Evolutionary conservation across 1,140 invertebrate genomes (phyloP), one percentile per base, ranked within the genome.

Genomic region (Vollenhovia emeryi): DNA sequence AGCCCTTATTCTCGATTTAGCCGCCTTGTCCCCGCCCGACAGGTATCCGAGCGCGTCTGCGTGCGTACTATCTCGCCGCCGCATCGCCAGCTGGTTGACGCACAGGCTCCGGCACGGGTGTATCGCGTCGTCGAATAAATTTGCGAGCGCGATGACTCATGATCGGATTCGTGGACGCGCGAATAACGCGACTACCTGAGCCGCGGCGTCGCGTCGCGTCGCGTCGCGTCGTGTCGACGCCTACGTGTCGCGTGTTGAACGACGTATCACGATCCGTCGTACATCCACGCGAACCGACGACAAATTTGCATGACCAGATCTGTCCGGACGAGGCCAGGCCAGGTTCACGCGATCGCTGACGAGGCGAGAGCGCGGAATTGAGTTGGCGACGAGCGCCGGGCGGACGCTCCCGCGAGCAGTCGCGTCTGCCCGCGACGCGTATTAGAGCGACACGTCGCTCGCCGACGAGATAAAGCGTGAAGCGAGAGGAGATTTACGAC

Each of bases 111-210:
- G 27, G 33, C 68, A 78, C n/a, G 8, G 40, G 6, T 68, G 24
- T 68, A 75, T 83, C 68, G 36, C 30, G 11, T 3, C 21, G 18
- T 59, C 48, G 57, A 74, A 84, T 84, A 50, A 86, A 59, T 69
- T 79, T 43, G 27, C 36, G 30, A 62, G 62, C 71, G 27, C 21
- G 82, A 62, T 69, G 82, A 76, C 45, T 84, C 71, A 76, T 84
- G 40, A 50, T 84, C 36, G 48, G 73, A 43, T 27, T 36, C 40
- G 40, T 24, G 59, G 74, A 84, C 75, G 85, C 73, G 33, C 76
- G 82, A 68, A 76, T 76, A 86, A 86, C 48, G 33, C 80, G 57
- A 40, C 82, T 86, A 84, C 79, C 79, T 84, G 76, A 68, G 50
- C 59, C n/a, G 68, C 64, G 45, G 27, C 40, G 74, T n/a, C n/a